Conservation (phyloP, 2,888 invertebrate species). For the Pelosia muscerda region DNA sequence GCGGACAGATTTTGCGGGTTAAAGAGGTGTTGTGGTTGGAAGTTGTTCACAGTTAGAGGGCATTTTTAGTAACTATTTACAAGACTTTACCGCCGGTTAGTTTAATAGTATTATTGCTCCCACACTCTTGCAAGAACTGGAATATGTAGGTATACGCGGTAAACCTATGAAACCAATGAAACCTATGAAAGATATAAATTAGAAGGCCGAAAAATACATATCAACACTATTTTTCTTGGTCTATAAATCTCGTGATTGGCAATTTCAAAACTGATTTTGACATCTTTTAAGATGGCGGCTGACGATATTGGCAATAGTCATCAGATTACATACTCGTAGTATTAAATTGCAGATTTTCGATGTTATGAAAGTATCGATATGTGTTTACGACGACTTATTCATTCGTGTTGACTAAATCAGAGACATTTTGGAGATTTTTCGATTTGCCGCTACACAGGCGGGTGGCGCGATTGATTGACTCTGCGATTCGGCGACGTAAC, state of each 20-base stretch:
- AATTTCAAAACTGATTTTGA: not conserved
- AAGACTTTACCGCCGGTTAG: not conserved
- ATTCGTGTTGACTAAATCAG: conserved; percentile 60
- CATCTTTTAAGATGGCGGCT: conserved; percentile 1
- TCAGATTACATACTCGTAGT: conserved; percentile 11
- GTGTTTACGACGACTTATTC: conserved; percentile 55
- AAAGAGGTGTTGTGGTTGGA: not conserved
- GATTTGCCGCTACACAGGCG: conserved; percentile 79
- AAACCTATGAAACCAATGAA: too few relatives aligned
- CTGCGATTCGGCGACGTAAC: conserved; percentile 68
- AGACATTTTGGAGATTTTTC: conserved; percentile 76
- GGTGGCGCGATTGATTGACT: conserved; percentile 76
- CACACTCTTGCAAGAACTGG: too few relatives aligned
- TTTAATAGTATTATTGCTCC: not conserved
- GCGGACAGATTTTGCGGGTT: not conserved
- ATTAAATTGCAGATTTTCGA: conserved; percentile 11
- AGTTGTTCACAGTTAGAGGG: not conserved
- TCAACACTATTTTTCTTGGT: not conserved
- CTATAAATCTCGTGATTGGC: not conserved
- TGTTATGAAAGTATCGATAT: conserved; percentile 41
- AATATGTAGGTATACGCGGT: too few relatives aligned
- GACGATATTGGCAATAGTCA: conserved; percentile 2
- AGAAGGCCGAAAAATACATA: too few relatives aligned
- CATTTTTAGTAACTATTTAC: not conserved
- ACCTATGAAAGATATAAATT: too few relatives aligned